Percentiles rank a stretch among this genome's conserved stretches.
Conservation (phyloP, 2,113 vertebrate genomes). For the Hepsetus odoe region DNA sequence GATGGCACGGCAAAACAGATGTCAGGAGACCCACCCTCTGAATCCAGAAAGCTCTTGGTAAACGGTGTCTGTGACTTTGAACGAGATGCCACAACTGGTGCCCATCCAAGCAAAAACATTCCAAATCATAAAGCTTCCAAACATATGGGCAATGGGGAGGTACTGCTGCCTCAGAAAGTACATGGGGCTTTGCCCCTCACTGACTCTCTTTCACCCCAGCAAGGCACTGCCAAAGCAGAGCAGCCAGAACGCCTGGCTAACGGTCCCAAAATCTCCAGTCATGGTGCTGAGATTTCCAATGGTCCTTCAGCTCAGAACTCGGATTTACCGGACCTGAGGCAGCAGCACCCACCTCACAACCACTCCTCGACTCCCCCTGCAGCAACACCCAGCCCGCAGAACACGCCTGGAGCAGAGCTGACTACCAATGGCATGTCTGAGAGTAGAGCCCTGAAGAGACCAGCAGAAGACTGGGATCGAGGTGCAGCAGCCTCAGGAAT, state of each 20-base stretch:
- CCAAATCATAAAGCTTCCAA: conserved; percentile 99
- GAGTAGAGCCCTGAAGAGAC: conserved; percentile 90
- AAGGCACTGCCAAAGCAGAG: conserved; percentile 98
- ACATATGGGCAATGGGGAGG: conserved; percentile 97
- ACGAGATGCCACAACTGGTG: conserved; percentile 75
- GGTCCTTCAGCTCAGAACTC: conserved; percentile 90
- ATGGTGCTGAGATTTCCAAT: conserved; percentile 87
- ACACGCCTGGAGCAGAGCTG: conserved; percentile 76
- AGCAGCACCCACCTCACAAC: conserved; percentile 86
- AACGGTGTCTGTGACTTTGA: conserved; percentile 99
- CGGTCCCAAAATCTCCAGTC: conserved; percentile 87
- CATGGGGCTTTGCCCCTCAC: conserved; percentile 60
- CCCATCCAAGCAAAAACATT: conserved; percentile 98
- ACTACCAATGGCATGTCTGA: conserved; percentile 90
- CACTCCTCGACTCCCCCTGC: conserved; percentile 84
- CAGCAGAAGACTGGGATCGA: conserved; percentile 88
- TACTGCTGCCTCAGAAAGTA: conserved; percentile 84
- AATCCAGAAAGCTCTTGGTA: conserved; percentile 91
- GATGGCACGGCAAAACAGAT: conserved; percentile 85
- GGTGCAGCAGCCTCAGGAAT: conserved; percentile 82
- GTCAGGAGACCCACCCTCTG: conserved; percentile 79
- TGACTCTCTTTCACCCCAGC: conserved; percentile 84
- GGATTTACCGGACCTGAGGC: conserved; percentile 80
- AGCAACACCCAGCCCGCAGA: conserved; percentile 78
- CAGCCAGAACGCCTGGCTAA: conserved; percentile 92